phyloP scores from a whole-genome alignment of 2,113 vertebrate genomes.

The Polypterus senegalus region DNA sequence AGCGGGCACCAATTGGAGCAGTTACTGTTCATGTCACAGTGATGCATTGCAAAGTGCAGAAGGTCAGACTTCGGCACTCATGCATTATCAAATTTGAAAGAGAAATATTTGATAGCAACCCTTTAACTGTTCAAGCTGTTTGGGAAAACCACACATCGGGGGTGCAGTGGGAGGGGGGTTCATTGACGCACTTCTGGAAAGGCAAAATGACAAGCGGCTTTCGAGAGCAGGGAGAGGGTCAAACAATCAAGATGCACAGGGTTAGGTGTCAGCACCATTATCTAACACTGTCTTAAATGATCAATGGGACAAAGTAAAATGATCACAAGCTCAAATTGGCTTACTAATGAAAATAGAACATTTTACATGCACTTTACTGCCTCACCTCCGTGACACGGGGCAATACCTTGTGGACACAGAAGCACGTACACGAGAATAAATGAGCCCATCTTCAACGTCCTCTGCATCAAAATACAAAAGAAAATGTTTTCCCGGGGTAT shows the following conservation, averaged over 20 bases:
- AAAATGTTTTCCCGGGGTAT: too few species aligned
- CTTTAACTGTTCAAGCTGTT: conserved; percentile 60
- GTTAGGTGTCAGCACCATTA: conserved; percentile 64
- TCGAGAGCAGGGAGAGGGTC: conserved; percentile 74
- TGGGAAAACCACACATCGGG: conserved; percentile 49
- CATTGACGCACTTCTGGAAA: conserved; percentile 14
- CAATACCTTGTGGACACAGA: conserved; percentile 42
- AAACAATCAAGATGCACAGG: conserved; percentile 71
- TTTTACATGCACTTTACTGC: conserved; percentile 49
- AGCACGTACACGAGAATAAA: conserved; percentile 48
- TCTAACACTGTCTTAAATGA: conserved; percentile 73
- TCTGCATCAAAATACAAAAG: too few species aligned
- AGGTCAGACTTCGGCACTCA: conserved; percentile 95
- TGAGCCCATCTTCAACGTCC: conserved; percentile 24
- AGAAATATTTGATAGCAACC: conserved; percentile 72
- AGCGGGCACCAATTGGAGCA: conserved; percentile 68
- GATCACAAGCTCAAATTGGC: conserved; percentile 82
- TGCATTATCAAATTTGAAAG: conserved; percentile 98
- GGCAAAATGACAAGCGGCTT: conserved; percentile 48
- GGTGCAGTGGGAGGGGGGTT: conserved; percentile 24
- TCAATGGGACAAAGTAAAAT: conserved; percentile 76
- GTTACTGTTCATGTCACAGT: conserved; percentile 85
- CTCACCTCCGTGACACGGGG: conserved; percentile 37
- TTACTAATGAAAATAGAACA: conserved; percentile 77
- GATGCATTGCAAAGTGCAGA: conserved; percentile 83